phyloP scores from a whole-genome alignment of 2,888 invertebrate genomes.

The Pteria penguin region DNA sequence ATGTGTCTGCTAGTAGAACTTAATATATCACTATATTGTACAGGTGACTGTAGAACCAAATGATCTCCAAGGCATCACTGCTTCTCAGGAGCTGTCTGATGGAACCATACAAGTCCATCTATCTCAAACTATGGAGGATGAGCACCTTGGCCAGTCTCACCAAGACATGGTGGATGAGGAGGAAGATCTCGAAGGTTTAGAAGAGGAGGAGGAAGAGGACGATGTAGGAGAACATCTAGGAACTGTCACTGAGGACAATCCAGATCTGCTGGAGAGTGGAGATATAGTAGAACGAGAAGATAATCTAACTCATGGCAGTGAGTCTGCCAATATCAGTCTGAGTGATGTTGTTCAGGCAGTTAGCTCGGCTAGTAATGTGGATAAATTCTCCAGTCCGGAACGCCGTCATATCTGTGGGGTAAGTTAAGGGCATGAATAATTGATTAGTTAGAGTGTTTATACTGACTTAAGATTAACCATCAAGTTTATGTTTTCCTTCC shows the following conservation, averaged over 20 bases:
- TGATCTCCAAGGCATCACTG: slow-evolving; percentile 26
- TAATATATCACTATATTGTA: background rate
- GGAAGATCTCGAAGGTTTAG: slow-evolving; percentile 42
- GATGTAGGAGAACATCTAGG: slow-evolving; percentile 45
- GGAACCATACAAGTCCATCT: slow-evolving; percentile 14
- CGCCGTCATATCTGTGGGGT: slow-evolving; percentile 50
- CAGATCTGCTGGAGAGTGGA: slow-evolving; percentile 7
- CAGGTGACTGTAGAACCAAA: slow-evolving; percentile 39
- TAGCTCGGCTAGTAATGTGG: slow-evolving; percentile 2
- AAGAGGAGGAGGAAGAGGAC: slow-evolving; percentile 37
- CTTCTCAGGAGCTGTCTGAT: slow-evolving; percentile 23
- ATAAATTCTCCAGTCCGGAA: slow-evolving; percentile 18
- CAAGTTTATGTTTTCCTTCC: too few relatives aligned
- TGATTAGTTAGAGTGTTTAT: too few relatives aligned
- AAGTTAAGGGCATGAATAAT: too few relatives aligned
- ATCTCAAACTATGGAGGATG: background rate
- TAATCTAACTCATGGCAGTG: slow-evolving; percentile 43
- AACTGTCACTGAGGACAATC: slow-evolving; percentile 43
- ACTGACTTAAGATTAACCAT: too few relatives aligned
- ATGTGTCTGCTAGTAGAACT: background rate
- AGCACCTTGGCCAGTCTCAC: slow-evolving; percentile 24
- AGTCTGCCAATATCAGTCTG: slow-evolving; percentile 44
- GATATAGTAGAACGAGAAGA: slow-evolving; percentile 33
- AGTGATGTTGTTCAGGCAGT: slow-evolving; percentile 32
- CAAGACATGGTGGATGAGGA: slow-evolving; percentile 43